phyloP scores from a whole-genome alignment of 1,140 invertebrate species.

The Myzus persicae region DNA sequence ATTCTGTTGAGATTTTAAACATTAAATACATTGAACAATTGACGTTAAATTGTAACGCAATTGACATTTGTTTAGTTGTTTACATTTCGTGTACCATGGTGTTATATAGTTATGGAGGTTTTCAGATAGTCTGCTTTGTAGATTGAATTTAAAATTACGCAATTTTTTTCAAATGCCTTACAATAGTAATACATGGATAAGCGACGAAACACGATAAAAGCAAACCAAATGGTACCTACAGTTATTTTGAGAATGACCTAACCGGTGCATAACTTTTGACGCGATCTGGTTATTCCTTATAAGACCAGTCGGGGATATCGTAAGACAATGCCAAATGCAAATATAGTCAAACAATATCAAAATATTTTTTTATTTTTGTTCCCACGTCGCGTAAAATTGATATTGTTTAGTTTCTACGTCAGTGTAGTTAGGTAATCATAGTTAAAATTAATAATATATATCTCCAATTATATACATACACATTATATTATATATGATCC shows the following conservation, averaged over 20 bases:
- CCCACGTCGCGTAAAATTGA: neutral
- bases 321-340: neutral
- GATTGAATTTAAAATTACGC: neutral
- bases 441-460: neutral
- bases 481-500: neutral
- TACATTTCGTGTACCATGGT: neutral
- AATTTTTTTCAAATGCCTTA: neutral
- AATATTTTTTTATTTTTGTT: neutral
- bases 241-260: neutral
- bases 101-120: too few species aligned
- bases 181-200: neutral
- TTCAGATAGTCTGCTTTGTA: neutral
- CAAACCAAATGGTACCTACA: neutral
- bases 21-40: neutral
- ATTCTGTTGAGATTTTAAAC: neutral
- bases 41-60: too few species aligned
- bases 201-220: neutral
- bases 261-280: neutral
- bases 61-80: neutral
- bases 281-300: neutral
- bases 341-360: neutral
- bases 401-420: neutral
- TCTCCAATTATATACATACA: neutral
- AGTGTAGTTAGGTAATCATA: neutral
- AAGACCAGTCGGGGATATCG: neutral